phyloP scores from a whole-genome alignment of 2,888 invertebrate species.

The Dryadula phaetusa region DNA sequence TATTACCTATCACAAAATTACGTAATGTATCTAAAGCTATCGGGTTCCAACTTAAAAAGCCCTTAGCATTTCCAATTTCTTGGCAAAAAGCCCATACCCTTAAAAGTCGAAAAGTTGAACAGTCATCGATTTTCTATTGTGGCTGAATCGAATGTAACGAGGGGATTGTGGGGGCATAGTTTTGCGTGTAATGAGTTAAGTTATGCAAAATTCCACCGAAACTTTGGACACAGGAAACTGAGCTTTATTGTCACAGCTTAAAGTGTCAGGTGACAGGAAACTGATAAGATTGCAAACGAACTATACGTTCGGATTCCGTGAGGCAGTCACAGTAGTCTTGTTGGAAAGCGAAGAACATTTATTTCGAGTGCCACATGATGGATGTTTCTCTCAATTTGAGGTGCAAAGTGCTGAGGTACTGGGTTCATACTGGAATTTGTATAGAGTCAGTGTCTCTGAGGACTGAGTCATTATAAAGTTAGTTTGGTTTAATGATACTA shows the following conservation, averaged over 20 bases:
- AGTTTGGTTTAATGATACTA: slow-evolving; percentile 2
- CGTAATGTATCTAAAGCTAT: slow-evolving; percentile 9
- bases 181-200: slow-evolving; percentile 59
- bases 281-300: slow-evolving; percentile 19
- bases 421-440: not conserved
- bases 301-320: slow-evolving; percentile 35
- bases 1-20: slow-evolving; percentile 2
- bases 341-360: slow-evolving; percentile 38
- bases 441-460: not conserved
- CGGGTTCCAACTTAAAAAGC: slow-evolving; percentile 28
- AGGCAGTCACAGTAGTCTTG: slow-evolving; percentile 34
- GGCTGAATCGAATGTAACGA: slow-evolving; percentile 51
- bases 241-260: not conserved
- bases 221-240: not conserved
- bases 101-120: slow-evolving; percentile 52
- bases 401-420: slow-evolving; percentile 24
- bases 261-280: slow-evolving; percentile 15
- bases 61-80: slow-evolving; percentile 38
- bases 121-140: slow-evolving; percentile 58
- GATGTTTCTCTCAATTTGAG: slow-evolving; percentile 35
- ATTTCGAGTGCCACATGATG: slow-evolving; percentile 38
- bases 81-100: slow-evolving; percentile 45
- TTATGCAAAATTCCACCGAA: slow-evolving; percentile 43
- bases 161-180: slow-evolving; percentile 53
- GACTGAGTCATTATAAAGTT: not conserved